These are phyloP conservation scores for Taenioides sp. DNA, from an alignment of 2,797 vertebrate genomes.

Conservation along the genomic window DNA sequence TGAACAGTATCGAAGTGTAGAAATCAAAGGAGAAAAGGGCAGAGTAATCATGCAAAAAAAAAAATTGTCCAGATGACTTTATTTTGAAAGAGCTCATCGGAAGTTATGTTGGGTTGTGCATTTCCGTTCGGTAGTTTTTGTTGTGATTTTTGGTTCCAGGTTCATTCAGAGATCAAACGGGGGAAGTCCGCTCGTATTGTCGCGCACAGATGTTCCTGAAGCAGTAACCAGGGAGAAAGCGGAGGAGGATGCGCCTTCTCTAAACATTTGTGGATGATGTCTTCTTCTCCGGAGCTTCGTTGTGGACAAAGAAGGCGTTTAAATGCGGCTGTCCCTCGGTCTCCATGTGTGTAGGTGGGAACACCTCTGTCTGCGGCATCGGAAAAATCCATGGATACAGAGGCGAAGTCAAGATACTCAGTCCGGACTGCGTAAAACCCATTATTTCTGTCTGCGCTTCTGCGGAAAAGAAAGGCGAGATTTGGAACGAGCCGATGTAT, in stretches of 20 bases:
- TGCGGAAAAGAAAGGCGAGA: background rate
- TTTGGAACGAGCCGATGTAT: background rate
- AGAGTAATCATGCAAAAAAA: too few species aligned
- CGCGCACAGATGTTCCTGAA: background rate
- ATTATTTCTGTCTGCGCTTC: background rate
- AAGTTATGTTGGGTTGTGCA: background rate
- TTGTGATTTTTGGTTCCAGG: slow-evolving; percentile 4
- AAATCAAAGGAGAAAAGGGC: too few species aligned
- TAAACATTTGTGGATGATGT: background rate
- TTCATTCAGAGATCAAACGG: background rate
- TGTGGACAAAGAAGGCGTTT: slow-evolving; percentile 34
- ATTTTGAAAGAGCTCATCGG: slow-evolving; percentile 2
- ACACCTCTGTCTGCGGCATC: slow-evolving; percentile 16
- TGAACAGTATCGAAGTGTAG: too few species aligned
- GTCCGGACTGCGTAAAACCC: background rate
- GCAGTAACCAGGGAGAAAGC: too few species aligned
- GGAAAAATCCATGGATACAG: background rate
- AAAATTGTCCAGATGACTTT: background rate
- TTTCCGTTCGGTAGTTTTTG: background rate
- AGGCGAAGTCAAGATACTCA: background rate
- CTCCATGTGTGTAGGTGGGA: slow-evolving; percentile 33
- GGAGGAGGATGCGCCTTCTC: background rate
- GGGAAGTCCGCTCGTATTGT: background rate
- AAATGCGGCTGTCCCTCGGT: slow-evolving; percentile 35
- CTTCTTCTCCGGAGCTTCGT: background rate